Percentiles rank a stretch among this genome's conserved stretches.
phyloP scores from a whole-genome alignment of 2,888 invertebrate species.

The Agrochola circellaris region DNA sequence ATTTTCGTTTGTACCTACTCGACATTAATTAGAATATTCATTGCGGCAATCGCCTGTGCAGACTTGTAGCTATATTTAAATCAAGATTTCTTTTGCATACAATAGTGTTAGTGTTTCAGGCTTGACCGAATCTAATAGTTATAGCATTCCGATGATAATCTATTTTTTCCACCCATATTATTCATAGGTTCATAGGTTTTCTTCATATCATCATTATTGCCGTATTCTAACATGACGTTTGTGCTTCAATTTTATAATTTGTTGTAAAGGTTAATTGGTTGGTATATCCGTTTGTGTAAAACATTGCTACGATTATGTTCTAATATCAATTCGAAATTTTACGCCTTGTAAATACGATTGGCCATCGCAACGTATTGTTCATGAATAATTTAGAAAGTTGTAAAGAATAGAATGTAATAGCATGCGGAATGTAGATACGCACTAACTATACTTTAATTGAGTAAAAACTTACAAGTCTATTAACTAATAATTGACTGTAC shows the following conservation, averaged over 20 bases:
- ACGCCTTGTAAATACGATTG: constrained; percentile 64
- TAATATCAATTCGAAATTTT: constrained; percentile 46
- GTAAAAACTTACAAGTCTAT: constrained; percentile 21
- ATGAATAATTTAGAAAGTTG: constrained; percentile 82
- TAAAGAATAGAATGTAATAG: constrained; percentile 62
- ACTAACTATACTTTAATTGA: constrained; percentile 44
- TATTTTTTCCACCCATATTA: not conserved
- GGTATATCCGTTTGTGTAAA: constrained; percentile 23
- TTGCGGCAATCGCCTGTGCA: not conserved
- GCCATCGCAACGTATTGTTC: constrained; percentile 69
- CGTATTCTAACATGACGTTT: not conserved
- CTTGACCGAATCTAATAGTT: not conserved
- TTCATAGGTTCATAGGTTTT: not conserved
- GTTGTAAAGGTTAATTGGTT: constrained; percentile 29
- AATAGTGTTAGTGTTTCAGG: constrained; percentile 19
- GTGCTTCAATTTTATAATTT: not conserved
- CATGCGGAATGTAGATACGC: constrained; percentile 53
- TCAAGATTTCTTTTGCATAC: constrained; percentile 26
- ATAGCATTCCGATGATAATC: not conserved
- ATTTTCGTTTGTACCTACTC: constrained; percentile 32
- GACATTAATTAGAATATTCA: constrained; percentile 16
- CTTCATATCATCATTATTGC: not conserved
- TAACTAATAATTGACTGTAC: constrained; percentile 36
- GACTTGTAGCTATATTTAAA: constrained; percentile 3
- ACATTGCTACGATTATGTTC: constrained; percentile 38